phyloP scores from a whole-genome alignment of 1,140 invertebrate species.

The Wiebesia pumilae region DNA sequence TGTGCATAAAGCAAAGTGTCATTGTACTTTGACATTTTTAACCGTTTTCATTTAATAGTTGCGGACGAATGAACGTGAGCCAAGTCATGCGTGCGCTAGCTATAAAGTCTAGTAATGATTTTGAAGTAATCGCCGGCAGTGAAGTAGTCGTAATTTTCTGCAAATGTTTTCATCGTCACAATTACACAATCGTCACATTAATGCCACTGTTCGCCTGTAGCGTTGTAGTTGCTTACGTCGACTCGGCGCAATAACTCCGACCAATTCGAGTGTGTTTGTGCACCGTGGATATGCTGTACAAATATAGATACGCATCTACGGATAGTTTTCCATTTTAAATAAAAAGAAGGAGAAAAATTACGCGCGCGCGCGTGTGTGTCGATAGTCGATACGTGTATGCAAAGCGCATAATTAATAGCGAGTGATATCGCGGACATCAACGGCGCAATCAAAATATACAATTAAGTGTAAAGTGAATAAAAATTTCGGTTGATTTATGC shows the following conservation, averaged over 20 bases:
- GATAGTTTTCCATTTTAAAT: background rate
- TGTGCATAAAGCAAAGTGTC: background rate
- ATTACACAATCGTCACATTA: conserved; percentile 43
- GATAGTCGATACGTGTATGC: background rate
- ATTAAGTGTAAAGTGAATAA: background rate
- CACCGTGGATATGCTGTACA: background rate
- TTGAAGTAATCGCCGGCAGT: conserved; percentile 30
- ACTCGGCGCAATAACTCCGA: background rate
- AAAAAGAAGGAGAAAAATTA: background rate
- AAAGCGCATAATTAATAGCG: background rate
- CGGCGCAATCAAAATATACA: conserved; percentile 6
- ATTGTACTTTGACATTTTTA: conserved; percentile 5
- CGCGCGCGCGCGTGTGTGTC: background rate
- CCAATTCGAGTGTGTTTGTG: background rate
- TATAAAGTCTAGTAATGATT: conserved; percentile 8
- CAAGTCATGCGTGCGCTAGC: too few species aligned
- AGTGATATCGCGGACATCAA: conserved; percentile 1
- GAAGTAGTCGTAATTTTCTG: conserved; percentile 31
- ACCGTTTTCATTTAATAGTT: background rate
- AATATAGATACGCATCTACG: background rate
- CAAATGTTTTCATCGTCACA: conserved; percentile 46
- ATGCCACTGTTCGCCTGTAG: background rate
- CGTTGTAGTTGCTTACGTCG: background rate
- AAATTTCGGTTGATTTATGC: conserved; percentile 9
- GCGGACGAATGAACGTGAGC: background rate